Base-by-base conservation (phyloP, 2,888 invertebrate species). In the Helleia helle region DNA sequence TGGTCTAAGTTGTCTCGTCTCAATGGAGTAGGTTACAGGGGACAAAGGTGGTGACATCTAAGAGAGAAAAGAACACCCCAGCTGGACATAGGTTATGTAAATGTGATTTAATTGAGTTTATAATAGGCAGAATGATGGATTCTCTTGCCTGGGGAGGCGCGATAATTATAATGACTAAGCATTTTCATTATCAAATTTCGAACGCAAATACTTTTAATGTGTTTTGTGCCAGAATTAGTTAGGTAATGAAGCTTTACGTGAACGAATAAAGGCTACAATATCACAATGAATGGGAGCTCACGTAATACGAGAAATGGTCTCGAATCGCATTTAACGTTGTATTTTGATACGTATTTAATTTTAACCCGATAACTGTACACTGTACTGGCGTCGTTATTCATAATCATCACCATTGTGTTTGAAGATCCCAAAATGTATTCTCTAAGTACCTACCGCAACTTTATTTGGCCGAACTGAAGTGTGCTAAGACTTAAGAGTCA, bases 61-160 rank as follows among this genome's bases (percentile, higher is more conserved):
- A 50, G 55, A 63, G 51, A 70, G 64, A 71, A 74, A 68, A 60
- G 72, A 22, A 22, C 8, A 63, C 36, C 62, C 46, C 55, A 60
- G 57, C 66, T 68, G 48, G 44, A 59, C 62, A 60, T 63, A 64
- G 73, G 69, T 74, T 80, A 84, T 84, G 80, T 56, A 73, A 83
- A 84, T 84, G 65, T 71, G 76, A 77, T 84, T 81, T 84, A 84
- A 84, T 84, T 83, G 84, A 83, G 83, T 80, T 76, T 81, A 80
- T 83, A 83, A 84, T 83, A 64, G 72, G 60, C 63, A 60, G 64
- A 47, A 71, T 81, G 80, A 81, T 81, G 62, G 57, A 81, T 80
- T 54, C 54, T 42, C 54, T 42, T 27, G 36, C 53, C 49, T 56
- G 50, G 49, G 63, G 65, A 65, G 75, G 74, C 76, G 74, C 71